Evolutionary conservation across 2,113 vertebrate genomes (phyloP), one percentile per base, ranked within the genome.

Genomic region (Cyanoderma ruficeps): DNA sequence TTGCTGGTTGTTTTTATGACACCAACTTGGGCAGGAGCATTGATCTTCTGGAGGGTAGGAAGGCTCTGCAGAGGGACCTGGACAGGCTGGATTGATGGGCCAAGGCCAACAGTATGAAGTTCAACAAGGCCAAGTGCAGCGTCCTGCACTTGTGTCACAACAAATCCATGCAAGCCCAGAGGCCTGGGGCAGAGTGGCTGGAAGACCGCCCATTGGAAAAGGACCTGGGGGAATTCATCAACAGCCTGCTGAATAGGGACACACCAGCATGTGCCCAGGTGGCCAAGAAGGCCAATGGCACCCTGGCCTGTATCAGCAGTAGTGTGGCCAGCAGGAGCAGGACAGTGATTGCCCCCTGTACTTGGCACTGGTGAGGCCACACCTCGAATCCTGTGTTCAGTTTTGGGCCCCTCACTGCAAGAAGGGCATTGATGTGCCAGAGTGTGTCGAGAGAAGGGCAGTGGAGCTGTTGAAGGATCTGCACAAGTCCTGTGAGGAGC

Each of bases 361-460:
- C 33, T 57, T 0, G 0, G 8, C 14, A 15, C 16, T 79, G 37
- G 5, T 44, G 74, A 41, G 57, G 65, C 14, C 7, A 2, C 24
- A 25, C 8, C 24, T 65, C 1, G 0, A 57, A 8, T 41, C 0
- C 6, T 52, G 24, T 11, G 5, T 52, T 10, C 13, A 15, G 9
- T 71, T 59, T 39, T 71, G 44, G 1, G 14, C 12, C 21, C n/a
- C 24, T 78, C 59, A 65, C 17, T 22, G 7, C 24, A 27, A 31
- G 28, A n/a, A 15, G 19, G n/a, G 27, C 7, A 35, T 9, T 31
- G 81, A 65, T 12, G 13, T 28, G 42, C 23, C 31, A 21, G 22
- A 44, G 19, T 1, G 1, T 14, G 33, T 56, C 21, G 13, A 20
- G 64, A 57, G 50, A 57, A 64, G 28, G 37, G 28, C 22, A 78